These are phyloP conservation scores for Lethocerus indicus DNA, from an alignment of 1,140 invertebrate genomes.

Conservation along the genomic window DNA sequence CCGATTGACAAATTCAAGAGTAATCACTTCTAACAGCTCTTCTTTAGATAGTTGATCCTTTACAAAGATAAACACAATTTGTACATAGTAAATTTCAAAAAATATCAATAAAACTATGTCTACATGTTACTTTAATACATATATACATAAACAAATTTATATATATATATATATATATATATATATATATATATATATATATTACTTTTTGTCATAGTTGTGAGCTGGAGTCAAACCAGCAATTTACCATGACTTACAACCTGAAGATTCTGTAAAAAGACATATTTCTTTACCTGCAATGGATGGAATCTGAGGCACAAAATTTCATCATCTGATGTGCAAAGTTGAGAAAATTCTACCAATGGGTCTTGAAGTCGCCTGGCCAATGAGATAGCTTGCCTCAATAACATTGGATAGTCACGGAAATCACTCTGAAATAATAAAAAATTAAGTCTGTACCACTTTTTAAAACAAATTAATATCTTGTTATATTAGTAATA, in stretches of 20 bases:
- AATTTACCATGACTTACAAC: no score
- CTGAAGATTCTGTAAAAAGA: no score
- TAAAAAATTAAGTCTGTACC: constrained; percentile 7
- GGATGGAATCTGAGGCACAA: constrained; percentile 84
- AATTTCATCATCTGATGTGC: constrained; percentile 89
- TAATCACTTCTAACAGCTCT: constrained; percentile 65
- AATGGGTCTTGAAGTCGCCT: constrained; percentile 88
- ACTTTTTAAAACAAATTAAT: constrained; percentile 3
- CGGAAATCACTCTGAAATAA: constrained; percentile 55
- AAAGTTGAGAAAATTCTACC: constrained; percentile 89
- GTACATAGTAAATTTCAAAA: no score
- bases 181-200: neutral
- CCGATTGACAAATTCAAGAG: constrained; percentile 78
- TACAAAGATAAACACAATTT: constrained; percentile 13
- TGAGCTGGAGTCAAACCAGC: no score
- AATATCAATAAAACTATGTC: no score
- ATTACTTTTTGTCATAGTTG: no score
- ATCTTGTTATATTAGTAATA: constrained; percentile 4
- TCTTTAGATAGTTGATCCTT: constrained; percentile 74
- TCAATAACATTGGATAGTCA: constrained; percentile 73
- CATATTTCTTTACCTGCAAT: constrained; percentile 35
- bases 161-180: neutral
- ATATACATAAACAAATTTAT: neutral
- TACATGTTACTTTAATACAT: neutral
- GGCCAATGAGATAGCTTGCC: constrained; percentile 84